Evolutionary conservation across 2,888 invertebrate species (phyloP), one percentile per base, ranked within the genome.

Genomic region (Heliconius hortense): DNA sequence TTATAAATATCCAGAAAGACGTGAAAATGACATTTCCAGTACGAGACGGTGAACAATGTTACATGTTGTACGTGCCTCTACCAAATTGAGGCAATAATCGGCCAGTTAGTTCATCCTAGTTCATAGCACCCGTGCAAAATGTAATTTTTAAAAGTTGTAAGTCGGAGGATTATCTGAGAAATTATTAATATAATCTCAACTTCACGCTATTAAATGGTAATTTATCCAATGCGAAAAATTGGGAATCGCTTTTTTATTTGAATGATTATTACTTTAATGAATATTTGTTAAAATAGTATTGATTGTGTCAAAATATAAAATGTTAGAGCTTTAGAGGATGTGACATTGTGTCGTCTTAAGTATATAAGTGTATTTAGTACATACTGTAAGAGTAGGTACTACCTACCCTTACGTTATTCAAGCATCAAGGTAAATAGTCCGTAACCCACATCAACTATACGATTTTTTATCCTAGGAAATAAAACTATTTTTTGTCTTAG

Each of bases 61-160:
- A 35, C 56, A 56, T 24, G 56, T 69, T n/a, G 53, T 69, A 69
- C 56, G 69, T 69, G 56, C 56, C 56, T 53, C 60, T 59, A 60
- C 71, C 59, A 39, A 60, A 59, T 71, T 71, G 43, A 60, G 71
- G 71, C 60, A 71, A 71, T 71, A 62, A 71, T 71, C 71, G 71
- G 39, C 71, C 39, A 71, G 35, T 59, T 39, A 71, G 59, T 59
- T 59, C 60, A 39, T 66, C 39, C 39, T 66, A 59, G 71, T 71
- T 71, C 71, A 71, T 62, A 39, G 60, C 60, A 60, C 71, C 21
- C 71, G 59, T 26, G 39, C 24, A 26, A 71, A 71, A 59, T 26
- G 28, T 43, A 18, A 26, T 28, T 48, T 68, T 28, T 21, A 35
- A 56, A 69, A 15, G 56, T 69, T 56, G 11, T 24, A 48, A 28